A percentile compares a stretch with the other conserved stretches of the same genome.
These are phyloP conservation scores for Coleophora flavipennella DNA, from an alignment of 2,888 invertebrate genomes.

Conservation along the genomic window DNA sequence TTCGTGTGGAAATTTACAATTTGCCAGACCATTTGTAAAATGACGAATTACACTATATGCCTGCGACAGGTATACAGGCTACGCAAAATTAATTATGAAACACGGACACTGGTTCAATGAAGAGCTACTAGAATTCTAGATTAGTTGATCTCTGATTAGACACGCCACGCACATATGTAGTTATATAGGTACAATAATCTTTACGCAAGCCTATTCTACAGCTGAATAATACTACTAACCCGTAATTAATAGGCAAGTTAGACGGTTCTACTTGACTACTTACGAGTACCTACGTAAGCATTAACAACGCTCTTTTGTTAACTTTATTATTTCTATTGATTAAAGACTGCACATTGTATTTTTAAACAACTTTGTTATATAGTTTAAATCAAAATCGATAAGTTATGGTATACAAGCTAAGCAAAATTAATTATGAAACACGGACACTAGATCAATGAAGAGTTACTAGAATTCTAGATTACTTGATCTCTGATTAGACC, in stretches of 20 bases:
- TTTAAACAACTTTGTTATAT: too few relatives aligned
- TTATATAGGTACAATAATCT: slow-evolving; percentile 29
- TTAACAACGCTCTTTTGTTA: too few relatives aligned
- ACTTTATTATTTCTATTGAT: too few relatives aligned
- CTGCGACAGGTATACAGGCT: slow-evolving; percentile 51
- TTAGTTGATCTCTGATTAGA: slow-evolving; percentile 38
- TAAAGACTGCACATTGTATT: too few relatives aligned
- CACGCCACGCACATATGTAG: slow-evolving; percentile 23
- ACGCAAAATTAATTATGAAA: slow-evolving; percentile 56
- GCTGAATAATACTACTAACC: too few relatives aligned
- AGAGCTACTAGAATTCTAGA: slow-evolving; percentile 36
- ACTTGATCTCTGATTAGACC: slow-evolving; percentile 40
- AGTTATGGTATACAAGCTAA: slow-evolving; percentile 49
- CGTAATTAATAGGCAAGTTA: too few relatives aligned
- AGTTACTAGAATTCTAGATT: slow-evolving; percentile 32
- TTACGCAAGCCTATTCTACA: slow-evolving; percentile 37
- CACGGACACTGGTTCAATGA: slow-evolving; percentile 29
- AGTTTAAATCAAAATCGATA: slow-evolving; percentile 27
- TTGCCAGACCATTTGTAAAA: too few relatives aligned
- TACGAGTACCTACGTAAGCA: too few relatives aligned
- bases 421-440: slow-evolving; percentile 55
- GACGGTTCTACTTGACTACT: too few relatives aligned
- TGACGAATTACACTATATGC: too few relatives aligned
- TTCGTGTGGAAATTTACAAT: too few relatives aligned
- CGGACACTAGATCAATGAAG: slow-evolving; percentile 31